Base-by-base conservation (phyloP, 1,140 invertebrate species). In the Samia ricini region DNA sequence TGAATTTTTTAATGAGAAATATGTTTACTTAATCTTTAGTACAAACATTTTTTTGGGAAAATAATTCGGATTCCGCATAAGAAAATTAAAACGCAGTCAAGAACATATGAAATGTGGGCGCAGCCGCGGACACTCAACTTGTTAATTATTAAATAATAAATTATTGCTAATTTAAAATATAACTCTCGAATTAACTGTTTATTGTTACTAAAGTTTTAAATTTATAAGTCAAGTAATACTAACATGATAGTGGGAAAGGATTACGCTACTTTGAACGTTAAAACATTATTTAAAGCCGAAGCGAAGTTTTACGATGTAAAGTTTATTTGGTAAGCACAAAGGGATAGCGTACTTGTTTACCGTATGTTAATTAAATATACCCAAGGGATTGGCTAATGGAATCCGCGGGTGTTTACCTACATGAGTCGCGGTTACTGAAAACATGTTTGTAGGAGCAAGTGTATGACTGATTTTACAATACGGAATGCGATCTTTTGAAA, bases 341-440 rank as follows among this genome's bases (percentile, higher is more conserved):
- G 69, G 75, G 75, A 77, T 76, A 72, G 74, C 74, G 74, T 72
- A 72, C 71, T 71, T 74, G 68, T 79, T 76, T 78, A 71, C 69
- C 68, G 65, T 76, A 76, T 80, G 77, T 75, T 79, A 80, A 78
- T 82, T 77, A 77, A 80, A 79, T 73, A 80, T 74, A 77, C 75
- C 69, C 33, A 63, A 76, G 77, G 74, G 71, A 63, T 72, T 61
- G 66, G 57, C 59, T 79, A 77, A 79, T 79, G 72, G 74, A 77
- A 79, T 79, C 67, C 64, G 66, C 63, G 72, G 63, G 74, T 74
- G 69, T 73, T 73, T 71, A 70, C 69, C 64, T 71, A 68, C 64
- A 63, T 52, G 65, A 61, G 64, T 67, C 57, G 64, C 24, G 67
- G 64, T 19, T n/a, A 26, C 12, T 57, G 61, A 29, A 56, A 63